Evolutionary conservation across 2,797 vertebrate genomes (phyloP), one percentile per base, ranked within the genome.

Genomic region (Spatula clypeata): DNA sequence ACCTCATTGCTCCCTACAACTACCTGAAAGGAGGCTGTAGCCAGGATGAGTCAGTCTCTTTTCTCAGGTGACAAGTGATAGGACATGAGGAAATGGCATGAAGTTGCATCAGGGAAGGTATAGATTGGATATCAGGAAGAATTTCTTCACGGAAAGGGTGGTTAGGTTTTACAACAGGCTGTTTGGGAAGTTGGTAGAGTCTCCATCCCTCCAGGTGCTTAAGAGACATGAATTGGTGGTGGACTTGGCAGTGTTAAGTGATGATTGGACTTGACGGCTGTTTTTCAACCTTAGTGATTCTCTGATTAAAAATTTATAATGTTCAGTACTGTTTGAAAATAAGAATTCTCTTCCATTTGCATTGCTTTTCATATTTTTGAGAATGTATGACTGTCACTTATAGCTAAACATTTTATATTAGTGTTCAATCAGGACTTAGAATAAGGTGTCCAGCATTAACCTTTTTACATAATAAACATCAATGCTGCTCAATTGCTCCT

Each of bases 391-490:
- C 42, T 93, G 24, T 90, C 76, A 92, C 36, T 40, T 73, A 61
- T 9, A 83, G 45, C 34, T 75, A 93, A 65, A 8, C 13, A 57
- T 60, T 73, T 82, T n/a, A 34, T 72, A 79, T 93, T 38, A 89
- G 69, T 69, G 87, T 79, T n/a, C 75, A 92, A 32, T 75, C 49
- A 93, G 19, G 40, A 74, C 34, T 76, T 62, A 45, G 15, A 86
- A 80, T 27, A 92, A 85, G 15, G 84, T 49, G 27, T 21, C 77
- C 31, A 80, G 11, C 31, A 17, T 92, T 89, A 94, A 94, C 58
- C 53, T 96, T 95, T 97, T 94, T 90, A 91, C 51, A 76, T 91
- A 93, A 90, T 72, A 91, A 95, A 53, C 11, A 70, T 85, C 75
- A 83, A 40, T 65, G 93, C 31, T 80, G 24, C 91, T 88, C 70